phyloP scores from a whole-genome alignment of 2,888 invertebrate species.

The Cephonodes hylas region DNA sequence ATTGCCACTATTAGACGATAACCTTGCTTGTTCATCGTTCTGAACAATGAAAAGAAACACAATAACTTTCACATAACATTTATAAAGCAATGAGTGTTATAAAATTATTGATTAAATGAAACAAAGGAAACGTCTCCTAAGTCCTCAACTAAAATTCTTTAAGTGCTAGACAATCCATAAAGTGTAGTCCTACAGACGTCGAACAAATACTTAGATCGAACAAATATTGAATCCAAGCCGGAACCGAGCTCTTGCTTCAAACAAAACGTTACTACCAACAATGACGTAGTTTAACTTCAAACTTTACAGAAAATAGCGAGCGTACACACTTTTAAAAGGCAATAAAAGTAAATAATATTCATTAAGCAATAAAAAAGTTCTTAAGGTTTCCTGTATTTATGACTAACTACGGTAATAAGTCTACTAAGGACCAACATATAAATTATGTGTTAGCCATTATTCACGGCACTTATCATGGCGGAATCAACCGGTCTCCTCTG shows the following conservation, averaged over 20 bases:
- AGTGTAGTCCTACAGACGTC: neutral
- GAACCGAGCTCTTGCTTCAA: neutral
- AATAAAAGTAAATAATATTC: too few relatives aligned
- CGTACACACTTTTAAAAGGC: neutral
- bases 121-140: neutral
- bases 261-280: neutral
- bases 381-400: neutral
- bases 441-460: constrained; percentile 3
- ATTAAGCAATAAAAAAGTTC: neutral
- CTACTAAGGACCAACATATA: neutral
- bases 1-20: too few relatives aligned
- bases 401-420: neutral
- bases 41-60: neutral
- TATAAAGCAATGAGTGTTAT: neutral
- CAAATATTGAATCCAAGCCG: neutral
- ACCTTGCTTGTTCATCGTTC: too few relatives aligned
- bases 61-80: neutral
- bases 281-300: neutral
- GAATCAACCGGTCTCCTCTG: neutral
- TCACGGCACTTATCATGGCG: constrained; percentile 5
- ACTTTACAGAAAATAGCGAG: neutral
- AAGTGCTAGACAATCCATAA: neutral
- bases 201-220: neutral
- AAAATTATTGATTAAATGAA: neutral
- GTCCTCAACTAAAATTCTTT: neutral